Conservation (phyloP, 92 coral and sea anemone genomes). For the Meandrina meandrites region DNA sequence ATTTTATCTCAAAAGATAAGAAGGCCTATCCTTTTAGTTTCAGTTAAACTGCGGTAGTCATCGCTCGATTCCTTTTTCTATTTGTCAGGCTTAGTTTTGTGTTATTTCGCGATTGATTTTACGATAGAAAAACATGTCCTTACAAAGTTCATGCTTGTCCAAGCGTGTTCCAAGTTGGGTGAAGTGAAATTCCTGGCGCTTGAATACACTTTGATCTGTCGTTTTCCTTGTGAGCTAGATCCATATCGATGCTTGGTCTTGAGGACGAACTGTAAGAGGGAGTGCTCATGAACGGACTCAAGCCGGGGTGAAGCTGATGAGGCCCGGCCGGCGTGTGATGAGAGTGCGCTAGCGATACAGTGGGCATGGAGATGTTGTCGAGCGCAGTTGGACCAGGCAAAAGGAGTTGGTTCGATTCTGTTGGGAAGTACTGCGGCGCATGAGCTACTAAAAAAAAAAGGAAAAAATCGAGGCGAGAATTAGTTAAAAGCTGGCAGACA, state of each 20-base stretch:
- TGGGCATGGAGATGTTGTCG: slow-evolving; percentile 67
- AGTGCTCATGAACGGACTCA: slow-evolving; percentile 56
- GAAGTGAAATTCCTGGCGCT: slow-evolving; percentile 68
- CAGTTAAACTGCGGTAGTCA: neutral
- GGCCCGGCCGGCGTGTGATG: slow-evolving; percentile 70
- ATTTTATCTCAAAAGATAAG: neutral
- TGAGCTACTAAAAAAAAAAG: slow-evolving; percentile 7
- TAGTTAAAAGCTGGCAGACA: neutral
- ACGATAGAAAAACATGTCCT: neutral
- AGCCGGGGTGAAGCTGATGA: slow-evolving; percentile 57
- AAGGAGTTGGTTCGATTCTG: slow-evolving; percentile 69
- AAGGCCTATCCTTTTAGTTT: neutral
- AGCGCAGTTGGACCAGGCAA: slow-evolving; percentile 75
- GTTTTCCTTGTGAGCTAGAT: slow-evolving; percentile 47
- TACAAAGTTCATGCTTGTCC: slow-evolving; percentile 56
- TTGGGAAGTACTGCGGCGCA: slow-evolving; percentile 72
- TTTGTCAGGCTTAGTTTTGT: neutral
- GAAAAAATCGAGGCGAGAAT: neutral
- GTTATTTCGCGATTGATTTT: neutral
- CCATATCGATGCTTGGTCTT: slow-evolving; percentile 61
- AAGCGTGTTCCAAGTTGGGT: slow-evolving; percentile 74
- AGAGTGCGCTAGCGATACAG: slow-evolving; percentile 59
- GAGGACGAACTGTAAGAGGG: slow-evolving; percentile 48
- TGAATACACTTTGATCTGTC: slow-evolving; percentile 75
- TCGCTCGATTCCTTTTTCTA: neutral